These are phyloP conservation scores for Ctenomys sociabilis DNA, from an alignment of 2,113 vertebrate genomes.

Conservation along the genomic window DNA sequence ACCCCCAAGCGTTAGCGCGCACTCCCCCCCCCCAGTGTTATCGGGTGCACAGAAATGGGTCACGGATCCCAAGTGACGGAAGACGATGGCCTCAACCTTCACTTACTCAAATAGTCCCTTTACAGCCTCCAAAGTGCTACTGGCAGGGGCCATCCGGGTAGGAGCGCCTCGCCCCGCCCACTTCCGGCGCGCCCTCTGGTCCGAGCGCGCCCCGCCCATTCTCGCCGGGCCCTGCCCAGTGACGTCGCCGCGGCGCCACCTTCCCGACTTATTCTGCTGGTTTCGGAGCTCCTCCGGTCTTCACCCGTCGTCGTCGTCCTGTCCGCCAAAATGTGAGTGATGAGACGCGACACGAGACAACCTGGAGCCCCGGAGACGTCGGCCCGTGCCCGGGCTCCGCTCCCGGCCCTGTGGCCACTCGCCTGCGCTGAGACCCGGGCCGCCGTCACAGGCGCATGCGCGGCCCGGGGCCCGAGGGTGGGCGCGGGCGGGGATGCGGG, in stretches of 20 bases:
- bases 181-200: neutral
- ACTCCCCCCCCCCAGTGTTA: neutral
- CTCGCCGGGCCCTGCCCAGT: neutral
- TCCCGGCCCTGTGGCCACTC: neutral
- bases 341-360: neutral
- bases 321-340: constrained; percentile 80
- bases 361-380: neutral
- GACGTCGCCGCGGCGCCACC: neutral
- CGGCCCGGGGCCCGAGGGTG: neutral
- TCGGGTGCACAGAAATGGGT: neutral
- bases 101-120: neutral
- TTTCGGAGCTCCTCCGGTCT: neutral
- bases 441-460: neutral
- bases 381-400: neutral
- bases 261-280: fast-evolving
- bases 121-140: fast-evolving
- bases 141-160: fast-evolving
- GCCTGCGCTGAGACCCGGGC: neutral
- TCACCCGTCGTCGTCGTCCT: neutral
- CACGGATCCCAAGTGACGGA: neutral
- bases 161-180: neutral
- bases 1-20: neutral
- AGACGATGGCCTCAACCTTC: neutral
- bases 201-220: neutral
- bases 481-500: neutral